These are phyloP conservation scores for Bucorvus abyssinicus DNA, from an alignment of 2,797 vertebrate genomes.

Conservation along the genomic window DNA sequence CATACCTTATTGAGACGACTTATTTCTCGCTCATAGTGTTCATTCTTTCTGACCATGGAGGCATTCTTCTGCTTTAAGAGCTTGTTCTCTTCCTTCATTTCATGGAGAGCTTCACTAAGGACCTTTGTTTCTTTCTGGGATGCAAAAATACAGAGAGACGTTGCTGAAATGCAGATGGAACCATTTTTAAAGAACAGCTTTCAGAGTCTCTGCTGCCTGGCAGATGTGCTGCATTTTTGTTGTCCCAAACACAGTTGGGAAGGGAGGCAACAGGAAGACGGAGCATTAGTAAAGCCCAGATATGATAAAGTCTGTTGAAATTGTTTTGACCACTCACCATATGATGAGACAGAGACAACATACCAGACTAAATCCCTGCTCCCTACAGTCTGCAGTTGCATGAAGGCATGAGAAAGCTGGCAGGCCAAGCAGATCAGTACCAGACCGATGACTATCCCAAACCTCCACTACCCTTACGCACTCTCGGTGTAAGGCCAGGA, in stretches of 20 bases:
- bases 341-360: neutral
- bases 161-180: constrained; percentile 16
- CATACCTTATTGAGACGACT: constrained; percentile 76
- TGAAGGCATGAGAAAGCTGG: neutral
- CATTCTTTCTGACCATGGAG: constrained; percentile 53
- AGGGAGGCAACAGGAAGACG: constrained; percentile 9
- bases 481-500: neutral
- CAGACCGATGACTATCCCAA: neutral
- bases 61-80: constrained; percentile 69
- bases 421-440: neutral
- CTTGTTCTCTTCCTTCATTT: constrained; percentile 73
- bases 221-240: constrained; percentile 19
- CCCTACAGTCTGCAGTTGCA: neutral
- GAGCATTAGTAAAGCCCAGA: neutral
- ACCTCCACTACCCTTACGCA: neutral
- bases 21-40: constrained; percentile 74
- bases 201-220: neutral
- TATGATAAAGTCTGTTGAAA: neutral
- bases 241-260: constrained; percentile 4
- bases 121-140: constrained; percentile 59
- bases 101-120: constrained; percentile 52
- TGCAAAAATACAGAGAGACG: constrained; percentile 24
- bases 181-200: neutral
- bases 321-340: constrained; percentile 4
- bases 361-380: neutral